Evolutionary conservation across 1,140 invertebrate species (phyloP).

Genomic region (Diorhabda elongata): DNA sequence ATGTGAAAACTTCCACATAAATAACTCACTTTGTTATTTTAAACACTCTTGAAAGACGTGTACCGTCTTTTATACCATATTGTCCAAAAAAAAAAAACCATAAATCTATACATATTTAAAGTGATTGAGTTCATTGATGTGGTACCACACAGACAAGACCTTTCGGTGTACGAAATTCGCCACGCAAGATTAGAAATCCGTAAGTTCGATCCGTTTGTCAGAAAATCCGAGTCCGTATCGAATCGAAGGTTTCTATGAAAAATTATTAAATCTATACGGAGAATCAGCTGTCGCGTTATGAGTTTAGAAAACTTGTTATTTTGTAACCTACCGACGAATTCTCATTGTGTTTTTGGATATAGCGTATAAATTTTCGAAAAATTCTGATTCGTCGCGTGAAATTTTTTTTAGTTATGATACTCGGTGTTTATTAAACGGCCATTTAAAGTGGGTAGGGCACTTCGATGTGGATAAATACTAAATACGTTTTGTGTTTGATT

Average conservation of each 20-base stretch:
- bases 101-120: not conserved
- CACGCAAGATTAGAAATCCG: conserved; percentile 15
- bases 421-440: not conserved
- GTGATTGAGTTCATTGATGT: not conserved
- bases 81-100: not conserved
- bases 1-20: too few relatives aligned
- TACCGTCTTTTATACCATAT: too few relatives aligned
- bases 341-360: conserved; percentile 7
- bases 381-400: conserved; percentile 16
- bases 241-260: conserved; percentile 13
- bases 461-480: not conserved
- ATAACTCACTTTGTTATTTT: too few relatives aligned
- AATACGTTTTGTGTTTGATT: too few relatives aligned
- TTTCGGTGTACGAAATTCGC: conserved; percentile 8
- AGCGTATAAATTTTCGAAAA: conserved; percentile 17
- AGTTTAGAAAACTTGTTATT: conserved; percentile 9
- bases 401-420: conserved; percentile 10
- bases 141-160: not conserved
- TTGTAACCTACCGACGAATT: conserved; percentile 5
- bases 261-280: conserved; percentile 6
- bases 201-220: not conserved
- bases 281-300: conserved; percentile 8
- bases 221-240: conserved; percentile 10
- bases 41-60: too few relatives aligned
- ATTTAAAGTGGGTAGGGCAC: not conserved